Evolutionary conservation across 2,113 vertebrate genomes (phyloP), one percentile per base, ranked within the genome.

Genomic region (Ictidomys tridecemlineatus): DNA sequence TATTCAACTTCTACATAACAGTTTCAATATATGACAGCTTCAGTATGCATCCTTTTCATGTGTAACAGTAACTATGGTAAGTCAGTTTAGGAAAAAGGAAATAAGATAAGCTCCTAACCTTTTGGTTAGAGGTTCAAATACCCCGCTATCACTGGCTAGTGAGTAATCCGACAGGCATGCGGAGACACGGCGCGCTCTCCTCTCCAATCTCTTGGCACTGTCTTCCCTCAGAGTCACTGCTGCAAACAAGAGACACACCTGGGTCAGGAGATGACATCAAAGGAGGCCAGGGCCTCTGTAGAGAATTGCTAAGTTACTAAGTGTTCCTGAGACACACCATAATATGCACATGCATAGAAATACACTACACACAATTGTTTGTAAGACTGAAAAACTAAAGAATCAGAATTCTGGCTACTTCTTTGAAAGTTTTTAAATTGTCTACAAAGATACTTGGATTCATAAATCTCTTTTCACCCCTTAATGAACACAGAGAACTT

Each of bases 111-210:
- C 96, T 97, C 96, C 98, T 96, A 92, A 99, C 99, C 99, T 99
- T 98, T 99, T 99, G 98, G 99, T 99, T 98, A 99, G 99, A 97
- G 99, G 99, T 98, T 99, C 99, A 97, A 99, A 99, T 58, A 99
- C 99, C 2, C 99, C 99, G 56, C 99, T 99, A 98, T 99, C 99
- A 9, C 99, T 99, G 96, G 99, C 99, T 96, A 99, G 98, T 39
- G 99, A 99, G 89, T 99, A 99, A 98, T 99, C 99, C 32, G 99
- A 99, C 96, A 99, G 98, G 74, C 99, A 99, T 32, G 99, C 98
- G 65, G 99, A 99, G 93, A 99, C 99, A 82, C 99, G 99, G 97
- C 99, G 99, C 45, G 99, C 98, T 97, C 99, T 99, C 95, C 99
- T 99, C 95, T 99, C 99, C 84, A 99, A 98, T 88, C 99, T 98